phyloP scores from a whole-genome alignment of 35 echinoderm and acorn worm species.

The Diadema setosum region DNA sequence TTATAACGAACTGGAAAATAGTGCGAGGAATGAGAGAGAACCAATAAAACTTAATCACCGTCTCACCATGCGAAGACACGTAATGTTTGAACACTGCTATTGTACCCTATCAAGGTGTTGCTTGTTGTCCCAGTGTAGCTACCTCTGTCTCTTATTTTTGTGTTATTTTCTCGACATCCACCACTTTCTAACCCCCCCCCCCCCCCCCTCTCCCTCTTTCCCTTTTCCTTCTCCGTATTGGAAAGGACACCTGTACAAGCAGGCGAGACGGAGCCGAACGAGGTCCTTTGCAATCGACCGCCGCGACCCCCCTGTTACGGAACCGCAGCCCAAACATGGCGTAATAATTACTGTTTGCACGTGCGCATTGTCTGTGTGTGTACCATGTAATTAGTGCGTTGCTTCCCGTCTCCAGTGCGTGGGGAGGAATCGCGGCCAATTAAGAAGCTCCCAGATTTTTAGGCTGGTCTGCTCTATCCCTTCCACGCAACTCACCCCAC shows the following conservation, averaged over 20 bases:
- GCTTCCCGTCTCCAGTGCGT: background rate
- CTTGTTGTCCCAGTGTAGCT: background rate
- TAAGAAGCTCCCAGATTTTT: background rate
- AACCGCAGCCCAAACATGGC: background rate
- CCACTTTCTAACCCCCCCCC: background rate
- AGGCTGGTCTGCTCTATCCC: too few relatives aligned
- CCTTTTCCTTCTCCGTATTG: background rate
- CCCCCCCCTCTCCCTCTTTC: background rate
- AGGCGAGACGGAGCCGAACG: background rate
- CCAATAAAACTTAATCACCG: slow-evolving; percentile 8
- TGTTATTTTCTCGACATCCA: too few relatives aligned
- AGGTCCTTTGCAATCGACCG: background rate
- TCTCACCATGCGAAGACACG: background rate
- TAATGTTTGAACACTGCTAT: slow-evolving; percentile 1
- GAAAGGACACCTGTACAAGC: background rate
- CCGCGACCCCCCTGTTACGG: background rate
- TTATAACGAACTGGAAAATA: background rate
- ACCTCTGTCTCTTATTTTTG: too few relatives aligned
- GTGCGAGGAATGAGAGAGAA: background rate
- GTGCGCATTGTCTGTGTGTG: background rate
- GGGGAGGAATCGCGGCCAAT: background rate
- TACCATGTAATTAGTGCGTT: slow-evolving; percentile 14
- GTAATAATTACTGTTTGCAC: slow-evolving; percentile 8
- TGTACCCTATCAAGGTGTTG: background rate
- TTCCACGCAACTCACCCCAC: background rate